Evolutionary conservation across 2,797 vertebrate genomes (phyloP), one percentile per base, ranked within the genome.

Genomic region (Microctenopoma steveboyesi): DNA sequence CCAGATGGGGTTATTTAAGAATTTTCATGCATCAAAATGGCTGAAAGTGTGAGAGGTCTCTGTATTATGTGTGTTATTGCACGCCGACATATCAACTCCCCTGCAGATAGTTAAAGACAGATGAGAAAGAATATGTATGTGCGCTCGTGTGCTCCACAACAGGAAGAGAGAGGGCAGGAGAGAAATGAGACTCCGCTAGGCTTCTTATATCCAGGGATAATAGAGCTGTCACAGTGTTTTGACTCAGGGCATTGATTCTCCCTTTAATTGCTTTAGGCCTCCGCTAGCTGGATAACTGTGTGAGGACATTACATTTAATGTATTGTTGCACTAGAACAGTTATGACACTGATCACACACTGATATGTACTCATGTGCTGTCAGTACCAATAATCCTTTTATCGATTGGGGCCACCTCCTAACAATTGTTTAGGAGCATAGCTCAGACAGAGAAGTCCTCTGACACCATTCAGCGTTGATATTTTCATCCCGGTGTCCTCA

Each of bases 151-250:
- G 56, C 55, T 37, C 16, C 61, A 45, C 48, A 61, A 59, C 54
- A 58, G 49, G 55, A 64, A 18, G 18, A 59, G 56, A 54, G 78
- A 69, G 76, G 51, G 70, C 64, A 37, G 61, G 25, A 49, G 72
- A 79, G 69, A 72, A 69, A 82, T 79, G 74, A 56, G 63, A 68
- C 70, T 86, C 65, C 39, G 63, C 66, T 47, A 72, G 79, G 80
- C 76, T 78, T 82, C 73, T 76, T 81, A 79, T 79, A 87, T 89
- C 82, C 84, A 70, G 81, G 86, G 88, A 86, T 90, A 91, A 93
- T 91, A 79, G 89, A 93, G 91, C 90, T 93, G 91, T 89, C 89
- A 90, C 88, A 80, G 73, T 81, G 78, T 91, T 94, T 91, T 91
- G 89, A 92, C 89, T 89, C 88, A 86, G 83, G 76, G 83, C 88